Evolutionary conservation across 2,797 vertebrate genomes (phyloP), one percentile per base, ranked within the genome.

Genomic region (Heterohyrax brucei): DNA sequence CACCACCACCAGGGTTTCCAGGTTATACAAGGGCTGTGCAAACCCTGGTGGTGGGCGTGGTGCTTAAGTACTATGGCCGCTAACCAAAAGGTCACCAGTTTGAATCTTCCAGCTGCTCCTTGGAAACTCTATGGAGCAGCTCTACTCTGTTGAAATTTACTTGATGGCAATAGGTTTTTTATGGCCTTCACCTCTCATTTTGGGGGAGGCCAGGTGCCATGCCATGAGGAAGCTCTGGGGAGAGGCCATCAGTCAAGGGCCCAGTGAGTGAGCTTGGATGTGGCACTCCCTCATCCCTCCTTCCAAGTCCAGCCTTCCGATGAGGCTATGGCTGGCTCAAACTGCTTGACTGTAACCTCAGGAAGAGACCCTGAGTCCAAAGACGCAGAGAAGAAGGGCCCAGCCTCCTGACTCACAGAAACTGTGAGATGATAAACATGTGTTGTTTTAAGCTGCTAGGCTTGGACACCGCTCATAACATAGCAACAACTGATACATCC

Each of bases 391-490:
- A 12, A 53, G 3, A 44, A 4, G 8, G 0, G 4, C 80, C 46
- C 9, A 0, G 61, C 22, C 7, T 53, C 39, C 61, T 68, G 68
- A 18, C 28, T 76, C n/a, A 0, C 1, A 18, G 68, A 19, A 10
- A 26, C 72, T 1, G 1, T 1, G 2, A 48, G 22, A 10, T 8
- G 4, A 24, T 30, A 7, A 1, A 0, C 1, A 13, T 0, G 0
- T 1, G 7, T 1, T 22, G 4, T 10, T 33, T 26, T 28, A 44
- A 24, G 91, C 4, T 12, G 61, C 73, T 24, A 0, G 1, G 0
- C 13, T 0, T 14, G 14, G 19, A 33, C 28, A 7, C 2, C 1
- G 12, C 22, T 30, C 2, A 39, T 10, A 8, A 22, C 0, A 0
- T 12, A 9, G 33, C 1, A 0, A 7, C 3, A 1, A 22, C 2